Evolutionary conservation across 1,140 invertebrate genomes (phyloP).

Genomic region (Hetaerina americana): DNA sequence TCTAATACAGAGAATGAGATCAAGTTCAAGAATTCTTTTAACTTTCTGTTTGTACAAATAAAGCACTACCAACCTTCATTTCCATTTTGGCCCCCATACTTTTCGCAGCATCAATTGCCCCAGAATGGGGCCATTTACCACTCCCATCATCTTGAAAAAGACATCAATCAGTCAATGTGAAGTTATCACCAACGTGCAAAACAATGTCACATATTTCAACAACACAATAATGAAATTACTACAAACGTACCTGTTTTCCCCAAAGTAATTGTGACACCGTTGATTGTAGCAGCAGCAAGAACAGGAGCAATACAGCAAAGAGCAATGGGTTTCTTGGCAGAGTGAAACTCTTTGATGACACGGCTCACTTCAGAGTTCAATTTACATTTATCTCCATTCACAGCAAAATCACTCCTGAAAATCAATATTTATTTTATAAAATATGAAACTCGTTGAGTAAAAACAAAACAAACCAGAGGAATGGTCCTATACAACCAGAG

Average conservation of each 20-base stretch:
- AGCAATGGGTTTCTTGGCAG: constrained; percentile 40
- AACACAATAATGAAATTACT: constrained; percentile 14
- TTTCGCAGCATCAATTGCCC: constrained; percentile 34
- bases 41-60: constrained; percentile 10
- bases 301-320: constrained; percentile 45
- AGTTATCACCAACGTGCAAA: too few relatives aligned
- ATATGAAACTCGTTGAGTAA: too few relatives aligned
- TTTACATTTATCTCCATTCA: constrained; percentile 36
- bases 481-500: too few relatives aligned
- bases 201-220: too few relatives aligned
- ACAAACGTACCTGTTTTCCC: constrained; percentile 28
- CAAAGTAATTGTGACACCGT: constrained; percentile 39
- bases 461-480: too few relatives aligned
- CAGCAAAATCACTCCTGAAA: constrained; percentile 40
- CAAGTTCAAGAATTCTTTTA: too few relatives aligned
- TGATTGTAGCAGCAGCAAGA: constrained; percentile 37
- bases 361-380: constrained; percentile 36
- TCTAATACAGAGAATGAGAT: too few relatives aligned
- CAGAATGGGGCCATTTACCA: constrained; percentile 43
- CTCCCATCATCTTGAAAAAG: constrained; percentile 27
- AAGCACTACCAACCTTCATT: constrained; percentile 29
- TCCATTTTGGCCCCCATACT: constrained; percentile 37
- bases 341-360: constrained; percentile 40
- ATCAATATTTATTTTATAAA: too few relatives aligned
- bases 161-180: too few relatives aligned